Conservation (phyloP, 2,797 vertebrate genomes). For the Eospalax fontanierii region DNA sequence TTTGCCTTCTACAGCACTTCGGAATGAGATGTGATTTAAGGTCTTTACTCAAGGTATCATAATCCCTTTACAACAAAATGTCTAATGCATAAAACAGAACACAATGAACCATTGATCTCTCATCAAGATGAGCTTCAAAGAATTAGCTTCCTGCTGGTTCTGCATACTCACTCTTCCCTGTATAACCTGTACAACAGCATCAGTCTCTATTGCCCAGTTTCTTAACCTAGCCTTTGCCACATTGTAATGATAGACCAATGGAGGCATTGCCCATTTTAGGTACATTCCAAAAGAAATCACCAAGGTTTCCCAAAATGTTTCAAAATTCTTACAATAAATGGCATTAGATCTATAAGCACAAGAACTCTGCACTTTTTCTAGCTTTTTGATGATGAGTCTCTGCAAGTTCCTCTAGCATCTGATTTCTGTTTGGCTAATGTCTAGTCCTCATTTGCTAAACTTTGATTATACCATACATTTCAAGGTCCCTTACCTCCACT, state of each 20-base stretch:
- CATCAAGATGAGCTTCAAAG: not conserved
- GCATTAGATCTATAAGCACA: no score
- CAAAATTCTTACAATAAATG: not conserved
- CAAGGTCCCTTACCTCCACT: not conserved
- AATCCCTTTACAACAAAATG: conserved; percentile 47
- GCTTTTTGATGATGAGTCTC: not conserved
- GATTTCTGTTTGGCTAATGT: not conserved
- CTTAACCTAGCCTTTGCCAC: not conserved
- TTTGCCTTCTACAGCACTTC: conserved; percentile 48
- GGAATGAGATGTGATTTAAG: conserved; percentile 37
- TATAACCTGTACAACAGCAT: not conserved
- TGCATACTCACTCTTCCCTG: not conserved
- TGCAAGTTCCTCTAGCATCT: not conserved
- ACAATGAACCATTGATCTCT: not conserved
- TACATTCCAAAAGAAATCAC: not conserved
- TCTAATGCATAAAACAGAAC: conserved; percentile 18
- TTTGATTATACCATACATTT: not conserved
- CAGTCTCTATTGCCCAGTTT: not conserved
- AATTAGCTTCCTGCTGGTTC: not conserved
- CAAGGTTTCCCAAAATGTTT: not conserved
- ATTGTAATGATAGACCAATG: not conserved
- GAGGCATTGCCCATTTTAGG: not conserved
- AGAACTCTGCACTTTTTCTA: not conserved
- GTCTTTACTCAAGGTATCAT: conserved; percentile 36
- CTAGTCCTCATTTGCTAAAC: not conserved